Percentiles rank a stretch among this genome's conserved stretches.
phyloP scores from a whole-genome alignment of 2,797 vertebrate species.

The Artibeus lituratus region DNA sequence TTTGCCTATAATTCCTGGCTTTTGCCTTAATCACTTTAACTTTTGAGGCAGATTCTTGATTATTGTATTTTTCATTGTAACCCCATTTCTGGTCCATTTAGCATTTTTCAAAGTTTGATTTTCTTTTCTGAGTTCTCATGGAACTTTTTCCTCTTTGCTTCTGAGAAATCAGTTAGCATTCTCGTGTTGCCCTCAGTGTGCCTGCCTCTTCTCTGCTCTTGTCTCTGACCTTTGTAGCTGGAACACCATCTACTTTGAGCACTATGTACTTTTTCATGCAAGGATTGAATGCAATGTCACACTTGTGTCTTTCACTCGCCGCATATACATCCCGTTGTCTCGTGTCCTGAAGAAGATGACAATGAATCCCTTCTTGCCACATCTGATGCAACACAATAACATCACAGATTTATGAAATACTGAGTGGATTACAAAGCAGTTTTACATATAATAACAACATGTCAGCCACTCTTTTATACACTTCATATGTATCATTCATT shows the following conservation, averaged over 20 bases:
- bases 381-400: neutral
- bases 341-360: neutral
- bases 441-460: neutral
- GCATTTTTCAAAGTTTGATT: neutral
- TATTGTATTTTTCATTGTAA: neutral
- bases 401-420: neutral
- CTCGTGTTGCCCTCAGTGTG: neutral
- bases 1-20: neutral
- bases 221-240: neutral
- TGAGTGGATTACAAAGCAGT: neutral
- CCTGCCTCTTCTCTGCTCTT: neutral
- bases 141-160: neutral
- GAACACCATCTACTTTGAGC: neutral
- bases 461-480: neutral
- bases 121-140: neutral
- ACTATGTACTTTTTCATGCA: neutral
- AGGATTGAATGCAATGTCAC: neutral
- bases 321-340: neutral
- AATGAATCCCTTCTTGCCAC: neutral
- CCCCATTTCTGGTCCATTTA: neutral
- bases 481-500: neutral
- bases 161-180: neutral
- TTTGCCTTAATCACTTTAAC: neutral
- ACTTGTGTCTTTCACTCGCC: neutral
- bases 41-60: neutral